Base-by-base conservation (phyloP, 2,888 invertebrate species). In the Plusia festucae region DNA sequence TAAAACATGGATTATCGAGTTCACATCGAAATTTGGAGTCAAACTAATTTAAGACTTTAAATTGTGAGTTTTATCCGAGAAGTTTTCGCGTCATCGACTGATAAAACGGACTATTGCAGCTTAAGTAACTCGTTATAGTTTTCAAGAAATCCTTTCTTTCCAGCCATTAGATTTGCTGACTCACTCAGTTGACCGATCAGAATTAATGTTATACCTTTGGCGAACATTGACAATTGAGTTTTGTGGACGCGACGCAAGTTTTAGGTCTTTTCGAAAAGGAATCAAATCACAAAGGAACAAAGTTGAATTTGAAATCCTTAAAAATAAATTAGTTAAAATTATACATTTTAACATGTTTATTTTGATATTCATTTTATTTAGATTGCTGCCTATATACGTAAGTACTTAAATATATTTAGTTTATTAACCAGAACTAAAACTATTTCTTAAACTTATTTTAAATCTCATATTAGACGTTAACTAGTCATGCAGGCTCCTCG, bases 1-100 rank as follows among this genome's bases (percentile, higher is more conserved):
- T 79, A 79, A 81, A 83, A 80, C 68, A 76, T 63, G 65, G 68
- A 72, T 81, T 78, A 77, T 75, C 53, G 72, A 73, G 79, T 78
- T 69, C 76, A 64, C 30, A 24, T 34, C 53, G 20, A 65, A 20
- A 49, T 57, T 49, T 52, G 60, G 68, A 68, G 60, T 68, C 34
- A 64, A 57, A 65, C 72, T 68, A 78, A 71, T 64, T 73, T 56
- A n/a, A 62, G 60, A 57, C 66, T 68, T 73, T 64, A 56, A 55
- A 44, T 60, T 55, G 30, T 9, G 27, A 56, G 53, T 2, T 27
- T 40, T 44, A 18, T 18, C 52, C 52, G 59, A 68, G 61, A 68
- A 40, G 73, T 73, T 73, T 73, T 53, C 60, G 30, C 61, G 22
- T 60, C 44, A 58, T 56, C 61, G 44, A 18, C 51, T 54, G 59